Percentiles rank a stretch among this genome's conserved stretches.
Conservation (phyloP, 2,113 vertebrate genomes). For the Oriolus oriolus region DNA sequence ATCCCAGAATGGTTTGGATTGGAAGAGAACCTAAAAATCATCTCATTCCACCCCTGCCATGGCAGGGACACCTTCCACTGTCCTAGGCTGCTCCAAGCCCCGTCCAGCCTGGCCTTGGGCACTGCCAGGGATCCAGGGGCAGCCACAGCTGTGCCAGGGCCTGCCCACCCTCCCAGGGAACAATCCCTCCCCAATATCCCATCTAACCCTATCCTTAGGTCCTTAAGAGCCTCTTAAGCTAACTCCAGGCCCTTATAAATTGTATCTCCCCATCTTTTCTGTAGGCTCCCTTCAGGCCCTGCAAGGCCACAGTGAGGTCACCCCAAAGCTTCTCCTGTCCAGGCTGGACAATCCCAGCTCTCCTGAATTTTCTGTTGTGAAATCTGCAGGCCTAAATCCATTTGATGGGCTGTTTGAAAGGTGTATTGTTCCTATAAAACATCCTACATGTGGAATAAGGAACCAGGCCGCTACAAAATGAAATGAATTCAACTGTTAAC, state of each 20-base stretch:
- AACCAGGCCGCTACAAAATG: not conserved
- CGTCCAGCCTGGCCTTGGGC: not conserved
- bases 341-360: not conserved
- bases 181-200: rapidly evolving
- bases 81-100: not conserved
- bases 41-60: too few species aligned
- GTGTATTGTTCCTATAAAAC: not conserved
- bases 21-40: not conserved
- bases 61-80: not conserved
- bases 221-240: not conserved
- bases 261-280: not conserved
- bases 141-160: not conserved
- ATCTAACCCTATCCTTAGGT: not conserved
- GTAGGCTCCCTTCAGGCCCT: not conserved
- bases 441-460: not conserved
- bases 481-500: not conserved
- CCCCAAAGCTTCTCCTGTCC: not conserved
- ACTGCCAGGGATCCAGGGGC: not conserved
- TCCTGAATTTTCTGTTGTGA: not conserved
- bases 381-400: not conserved
- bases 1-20: not conserved
- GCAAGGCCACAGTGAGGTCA: rapidly evolving
- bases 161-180: rapidly evolving
- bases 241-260: not conserved
- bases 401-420: not conserved